These are phyloP conservation scores for Elanus axillaris DNA, from an alignment of 2,113 vertebrate species.

Conservation along the genomic window DNA sequence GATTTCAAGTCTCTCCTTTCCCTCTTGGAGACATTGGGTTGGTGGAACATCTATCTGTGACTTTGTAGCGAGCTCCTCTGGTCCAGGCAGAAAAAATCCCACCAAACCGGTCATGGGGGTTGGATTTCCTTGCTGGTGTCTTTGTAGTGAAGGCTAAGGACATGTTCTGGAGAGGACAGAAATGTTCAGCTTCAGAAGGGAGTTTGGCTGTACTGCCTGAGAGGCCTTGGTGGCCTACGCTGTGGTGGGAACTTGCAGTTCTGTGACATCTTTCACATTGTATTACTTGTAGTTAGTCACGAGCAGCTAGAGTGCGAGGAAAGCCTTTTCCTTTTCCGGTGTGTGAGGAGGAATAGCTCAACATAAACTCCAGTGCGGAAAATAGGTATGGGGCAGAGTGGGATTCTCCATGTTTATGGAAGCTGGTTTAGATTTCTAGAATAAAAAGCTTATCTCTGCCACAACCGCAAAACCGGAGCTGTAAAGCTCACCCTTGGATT, in stretches of 20 bases:
- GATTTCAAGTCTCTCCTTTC: not conserved
- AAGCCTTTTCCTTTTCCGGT: fast-evolving
- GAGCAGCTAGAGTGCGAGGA: not conserved
- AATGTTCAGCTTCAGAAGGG: not conserved
- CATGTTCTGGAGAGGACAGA: not conserved
- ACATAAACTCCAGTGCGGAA: not conserved
- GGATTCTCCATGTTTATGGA: not conserved
- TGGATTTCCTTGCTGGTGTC: not conserved
- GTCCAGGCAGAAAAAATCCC: too few relatives aligned
- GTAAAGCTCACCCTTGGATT: not conserved
- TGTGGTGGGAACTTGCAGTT: not conserved
- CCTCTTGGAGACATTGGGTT: not conserved
- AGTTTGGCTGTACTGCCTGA: fast-evolving
- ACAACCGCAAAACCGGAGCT: not conserved
- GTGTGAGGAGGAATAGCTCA: not conserved
- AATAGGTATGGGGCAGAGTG: fast-evolving
- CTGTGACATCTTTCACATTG: fast-evolving
- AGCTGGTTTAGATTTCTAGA: not conserved
- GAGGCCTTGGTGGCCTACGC: not conserved
- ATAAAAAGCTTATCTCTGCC: not conserved
- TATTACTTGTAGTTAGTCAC: not conserved
- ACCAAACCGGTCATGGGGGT: fast-evolving
- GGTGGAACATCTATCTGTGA: not conserved
- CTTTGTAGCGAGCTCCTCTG: not conserved
- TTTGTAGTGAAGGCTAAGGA: not conserved